Evolutionary conservation across 2,888 invertebrate species (phyloP).

Genomic region (Drosophila cyrtoloma): DNA sequence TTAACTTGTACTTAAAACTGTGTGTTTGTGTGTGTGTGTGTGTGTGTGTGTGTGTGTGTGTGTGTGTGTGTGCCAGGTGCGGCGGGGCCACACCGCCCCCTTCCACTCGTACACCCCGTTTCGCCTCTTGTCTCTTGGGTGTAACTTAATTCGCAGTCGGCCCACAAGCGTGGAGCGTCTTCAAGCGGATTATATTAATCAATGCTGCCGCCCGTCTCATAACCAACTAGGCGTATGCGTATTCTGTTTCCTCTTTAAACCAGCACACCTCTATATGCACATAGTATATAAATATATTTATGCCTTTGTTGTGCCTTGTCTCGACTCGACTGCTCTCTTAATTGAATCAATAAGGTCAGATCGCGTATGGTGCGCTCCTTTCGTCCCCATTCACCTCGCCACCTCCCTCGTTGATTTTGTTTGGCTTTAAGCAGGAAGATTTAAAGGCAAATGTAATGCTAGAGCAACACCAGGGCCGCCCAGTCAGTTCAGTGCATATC

Average conservation of each 20-base stretch:
- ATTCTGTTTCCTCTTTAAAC: constrained; percentile 42
- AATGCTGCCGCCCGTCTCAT: constrained; percentile 66
- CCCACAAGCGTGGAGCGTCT: constrained; percentile 65
- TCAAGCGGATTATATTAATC: constrained; percentile 84
- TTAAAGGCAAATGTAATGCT: constrained; percentile 76
- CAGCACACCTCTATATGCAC: constrained; percentile 1
- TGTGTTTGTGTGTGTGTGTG: constrained; percentile 42
- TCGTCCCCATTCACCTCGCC: neutral
- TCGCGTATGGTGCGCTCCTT: constrained; percentile 59
- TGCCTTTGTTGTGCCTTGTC: constrained; percentile 25
- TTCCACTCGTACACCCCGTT: neutral
- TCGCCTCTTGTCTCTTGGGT: constrained; percentile 34
- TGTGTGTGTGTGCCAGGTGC: constrained; percentile 46
- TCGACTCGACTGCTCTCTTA: constrained; percentile 48
- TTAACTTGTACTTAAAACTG: constrained; percentile 82
- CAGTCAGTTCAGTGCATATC: constrained; percentile 36
- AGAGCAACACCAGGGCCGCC: constrained; percentile 64
- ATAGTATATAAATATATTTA: neutral
- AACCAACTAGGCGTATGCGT: constrained; percentile 74
- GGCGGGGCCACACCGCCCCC: constrained; percentile 1
- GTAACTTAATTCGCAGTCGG: constrained; percentile 68
- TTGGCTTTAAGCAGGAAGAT: constrained; percentile 83
- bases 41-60: constrained; percentile 6
- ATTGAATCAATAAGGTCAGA: constrained; percentile 73
- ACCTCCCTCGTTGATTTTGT: constrained; percentile 58